Percentiles rank a stretch among this genome's conserved stretches.
phyloP scores from a whole-genome alignment of 2,797 vertebrate genomes.

The Gambelia wislizenii region DNA sequence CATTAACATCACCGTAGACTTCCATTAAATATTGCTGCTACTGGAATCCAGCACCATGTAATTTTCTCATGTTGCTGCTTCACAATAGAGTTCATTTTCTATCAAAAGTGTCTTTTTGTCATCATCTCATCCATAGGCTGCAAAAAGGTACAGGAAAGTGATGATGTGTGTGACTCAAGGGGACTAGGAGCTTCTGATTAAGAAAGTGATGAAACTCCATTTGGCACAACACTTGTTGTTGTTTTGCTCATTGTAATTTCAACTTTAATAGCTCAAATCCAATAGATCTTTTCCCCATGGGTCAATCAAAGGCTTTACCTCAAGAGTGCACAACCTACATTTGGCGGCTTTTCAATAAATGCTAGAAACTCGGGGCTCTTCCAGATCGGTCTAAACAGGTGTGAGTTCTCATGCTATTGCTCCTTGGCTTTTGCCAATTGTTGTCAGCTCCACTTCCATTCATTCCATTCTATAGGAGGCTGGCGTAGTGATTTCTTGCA shows the following conservation, averaged over 20 bases:
- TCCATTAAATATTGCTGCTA: slow-evolving; percentile 15
- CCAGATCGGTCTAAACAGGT: too few relatives aligned
- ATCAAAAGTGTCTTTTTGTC: background rate
- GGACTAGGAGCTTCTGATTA: background rate
- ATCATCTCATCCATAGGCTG: slow-evolving; percentile 17
- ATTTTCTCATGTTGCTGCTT: slow-evolving; percentile 29
- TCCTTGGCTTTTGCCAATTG: too few relatives aligned
- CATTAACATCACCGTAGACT: slow-evolving; percentile 38
- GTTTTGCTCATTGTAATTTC: slow-evolving; percentile 1
- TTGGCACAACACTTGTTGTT: background rate
- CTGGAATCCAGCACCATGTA: slow-evolving; percentile 17
- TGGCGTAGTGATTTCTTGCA: too few relatives aligned
- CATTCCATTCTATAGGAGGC: too few relatives aligned
- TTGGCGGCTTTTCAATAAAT: background rate
- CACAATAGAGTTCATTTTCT: slow-evolving; percentile 29
- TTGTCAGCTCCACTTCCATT: too few relatives aligned
- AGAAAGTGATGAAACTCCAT: slow-evolving; percentile 11
- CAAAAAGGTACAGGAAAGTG: background rate
- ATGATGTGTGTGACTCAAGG: background rate
- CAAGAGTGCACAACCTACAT: background rate
- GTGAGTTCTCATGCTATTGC: too few relatives aligned
- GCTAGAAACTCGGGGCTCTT: background rate
- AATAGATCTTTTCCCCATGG: background rate
- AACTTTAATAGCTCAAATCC: background rate
- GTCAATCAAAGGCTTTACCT: background rate